phyloP scores from a whole-genome alignment of 2,888 invertebrate genomes.

The Nemurella pictetii region DNA sequence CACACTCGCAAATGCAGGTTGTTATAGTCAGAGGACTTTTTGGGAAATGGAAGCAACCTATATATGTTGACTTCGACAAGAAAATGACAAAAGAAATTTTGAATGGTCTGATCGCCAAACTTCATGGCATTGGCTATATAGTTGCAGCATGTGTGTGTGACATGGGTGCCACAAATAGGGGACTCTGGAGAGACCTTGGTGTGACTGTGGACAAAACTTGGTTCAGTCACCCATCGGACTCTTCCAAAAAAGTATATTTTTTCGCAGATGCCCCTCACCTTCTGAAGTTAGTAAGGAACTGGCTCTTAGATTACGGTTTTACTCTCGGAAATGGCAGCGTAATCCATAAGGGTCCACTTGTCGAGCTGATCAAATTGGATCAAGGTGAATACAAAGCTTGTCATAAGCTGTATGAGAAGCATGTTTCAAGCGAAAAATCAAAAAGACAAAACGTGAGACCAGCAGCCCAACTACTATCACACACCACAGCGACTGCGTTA shows the following conservation, averaged over 20 bases:
- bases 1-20: slow-evolving; percentile 42
- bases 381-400: slow-evolving; percentile 36
- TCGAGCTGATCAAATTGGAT: slow-evolving; percentile 15
- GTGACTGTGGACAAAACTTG: background rate
- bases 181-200: slow-evolving; percentile 35
- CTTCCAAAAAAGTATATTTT: slow-evolving; percentile 16
- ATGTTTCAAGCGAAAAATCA: slow-evolving; percentile 42
- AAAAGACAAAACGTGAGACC: slow-evolving; percentile 44
- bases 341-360: slow-evolving; percentile 9
- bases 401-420: slow-evolving; percentile 38
- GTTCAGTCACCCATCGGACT: slow-evolving; percentile 23
- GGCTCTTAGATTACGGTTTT: slow-evolving; percentile 35
- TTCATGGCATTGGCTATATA: slow-evolving; percentile 16
- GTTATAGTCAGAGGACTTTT: slow-evolving; percentile 44
- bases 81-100: slow-evolving; percentile 45
- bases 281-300: slow-evolving; percentile 37
- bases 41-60: slow-evolving; percentile 44
- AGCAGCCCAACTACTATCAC: slow-evolving; percentile 45
- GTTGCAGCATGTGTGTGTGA: slow-evolving; percentile 36
- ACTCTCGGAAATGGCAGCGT: slow-evolving; percentile 21
- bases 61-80: slow-evolving; percentile 46
- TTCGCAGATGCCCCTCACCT: slow-evolving; percentile 38
- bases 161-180: slow-evolving; percentile 37
- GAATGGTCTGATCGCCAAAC: slow-evolving; percentile 33
- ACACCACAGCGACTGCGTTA: slow-evolving; percentile 45